These are phyloP conservation scores for Isichthys henryi DNA, from an alignment of 2,113 vertebrate species.

Conservation along the genomic window DNA sequence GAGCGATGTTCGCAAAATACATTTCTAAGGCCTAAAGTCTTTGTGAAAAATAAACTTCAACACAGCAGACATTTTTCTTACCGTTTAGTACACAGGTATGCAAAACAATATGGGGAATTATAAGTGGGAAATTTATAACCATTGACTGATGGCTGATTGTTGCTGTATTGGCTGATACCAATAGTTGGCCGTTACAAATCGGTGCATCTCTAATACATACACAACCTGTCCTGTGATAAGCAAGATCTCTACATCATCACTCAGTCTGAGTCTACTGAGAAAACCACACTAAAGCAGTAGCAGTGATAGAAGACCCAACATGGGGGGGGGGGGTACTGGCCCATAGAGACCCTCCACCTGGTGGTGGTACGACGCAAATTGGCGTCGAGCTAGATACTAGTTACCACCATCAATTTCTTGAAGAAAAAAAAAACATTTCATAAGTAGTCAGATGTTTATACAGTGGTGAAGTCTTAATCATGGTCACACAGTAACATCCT, in stretches of 20 bases:
- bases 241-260: background rate
- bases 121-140: background rate
- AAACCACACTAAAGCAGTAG: background rate
- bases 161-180: background rate
- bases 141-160: background rate
- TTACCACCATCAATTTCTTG: background rate
- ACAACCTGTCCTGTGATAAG: background rate
- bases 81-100: background rate
- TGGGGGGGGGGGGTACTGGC: background rate
- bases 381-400: background rate
- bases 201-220: background rate
- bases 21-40: background rate
- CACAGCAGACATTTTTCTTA: background rate
- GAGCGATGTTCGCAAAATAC: background rate
- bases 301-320: background rate
- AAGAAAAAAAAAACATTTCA: background rate
- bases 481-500: slow-evolving; percentile 67
- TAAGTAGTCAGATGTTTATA: background rate
- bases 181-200: background rate
- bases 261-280: background rate
- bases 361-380: background rate
- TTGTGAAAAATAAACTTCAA: background rate
- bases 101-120: background rate
- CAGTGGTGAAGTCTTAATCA: background rate
- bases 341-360: background rate